A percentile compares a stretch with the other conserved stretches of the same genome.
These are phyloP conservation scores for Lethocerus indicus DNA, from an alignment of 1,140 invertebrate species.

Conservation along the genomic window DNA sequence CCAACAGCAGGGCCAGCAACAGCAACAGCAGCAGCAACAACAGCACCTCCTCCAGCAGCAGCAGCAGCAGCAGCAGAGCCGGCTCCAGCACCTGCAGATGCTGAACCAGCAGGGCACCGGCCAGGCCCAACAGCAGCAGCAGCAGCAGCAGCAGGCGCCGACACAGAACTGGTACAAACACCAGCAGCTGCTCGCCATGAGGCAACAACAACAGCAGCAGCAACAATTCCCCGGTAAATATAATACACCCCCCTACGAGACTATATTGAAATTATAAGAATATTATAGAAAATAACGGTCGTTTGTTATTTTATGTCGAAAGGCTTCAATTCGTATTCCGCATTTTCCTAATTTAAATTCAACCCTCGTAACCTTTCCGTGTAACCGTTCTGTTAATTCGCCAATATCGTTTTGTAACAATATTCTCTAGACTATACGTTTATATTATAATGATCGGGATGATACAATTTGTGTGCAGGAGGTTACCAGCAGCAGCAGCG, in stretches of 20 bases:
- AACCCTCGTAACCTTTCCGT: too few species aligned
- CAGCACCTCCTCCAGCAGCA: constrained; percentile 21
- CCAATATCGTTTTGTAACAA: too few species aligned
- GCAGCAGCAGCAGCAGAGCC: constrained; percentile 21
- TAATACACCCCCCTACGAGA: constrained; percentile 25
- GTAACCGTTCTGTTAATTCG: too few species aligned
- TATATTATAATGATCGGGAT: too few species aligned
- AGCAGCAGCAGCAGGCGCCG: constrained; percentile 27
- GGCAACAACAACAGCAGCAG: constrained; percentile 31
- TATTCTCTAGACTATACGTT: too few species aligned
- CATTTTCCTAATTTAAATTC: too few species aligned
- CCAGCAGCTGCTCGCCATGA: constrained; percentile 33
- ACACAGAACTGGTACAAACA: constrained; percentile 33
- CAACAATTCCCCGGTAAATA: constrained; percentile 24
- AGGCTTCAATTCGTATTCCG: too few species aligned
- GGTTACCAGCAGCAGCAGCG: constrained; percentile 26
- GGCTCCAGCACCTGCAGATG: constrained; percentile 26
- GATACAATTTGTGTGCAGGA: too few species aligned
- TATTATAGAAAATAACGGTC: too few species aligned
- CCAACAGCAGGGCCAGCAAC: constrained; percentile 28
- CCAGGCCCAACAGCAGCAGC: constrained; percentile 28
- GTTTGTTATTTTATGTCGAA: too few species aligned
- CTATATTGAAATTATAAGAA: too few species aligned
- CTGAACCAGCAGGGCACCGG: constrained; percentile 24
- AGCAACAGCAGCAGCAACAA: constrained; percentile 22